These are phyloP conservation scores for Bradypodion ventrale DNA, from an alignment of 2,797 vertebrate genomes.

Conservation along the genomic window DNA sequence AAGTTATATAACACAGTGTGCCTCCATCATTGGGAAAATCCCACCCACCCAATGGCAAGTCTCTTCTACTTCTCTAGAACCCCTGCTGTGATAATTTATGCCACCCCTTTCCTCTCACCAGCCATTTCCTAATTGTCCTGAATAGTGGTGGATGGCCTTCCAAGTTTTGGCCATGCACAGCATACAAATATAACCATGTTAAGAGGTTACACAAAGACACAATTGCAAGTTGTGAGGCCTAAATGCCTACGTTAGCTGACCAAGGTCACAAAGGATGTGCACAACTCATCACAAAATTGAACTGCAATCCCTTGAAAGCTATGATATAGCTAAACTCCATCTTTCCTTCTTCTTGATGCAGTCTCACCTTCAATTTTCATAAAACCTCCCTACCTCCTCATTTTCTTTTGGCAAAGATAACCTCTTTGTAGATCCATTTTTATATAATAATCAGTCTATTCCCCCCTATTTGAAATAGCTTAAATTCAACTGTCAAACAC, in stretches of 20 bases:
- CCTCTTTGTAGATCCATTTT: slow-evolving; percentile 38
- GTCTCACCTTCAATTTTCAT: slow-evolving; percentile 37
- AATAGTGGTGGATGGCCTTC: background rate
- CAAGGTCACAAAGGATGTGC: background rate
- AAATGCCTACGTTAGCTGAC: background rate
- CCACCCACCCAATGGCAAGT: background rate
- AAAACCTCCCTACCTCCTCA: slow-evolving; percentile 1
- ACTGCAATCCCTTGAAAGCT: slow-evolving; percentile 1
- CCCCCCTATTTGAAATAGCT: slow-evolving; percentile 44
- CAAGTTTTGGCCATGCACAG: background rate
- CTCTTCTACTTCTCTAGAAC: background rate
- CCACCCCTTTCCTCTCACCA: background rate
- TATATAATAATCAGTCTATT: slow-evolving; percentile 44
- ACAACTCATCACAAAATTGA: slow-evolving; percentile 19
- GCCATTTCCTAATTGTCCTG: background rate
- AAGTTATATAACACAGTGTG: background rate
- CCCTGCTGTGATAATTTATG: background rate
- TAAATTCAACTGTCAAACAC: slow-evolving; percentile 61
- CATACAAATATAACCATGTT: background rate
- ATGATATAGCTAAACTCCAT: background rate
- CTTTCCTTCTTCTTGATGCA: slow-evolving; percentile 23
- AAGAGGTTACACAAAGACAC: slow-evolving; percentile 15
- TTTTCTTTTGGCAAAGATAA: slow-evolving; percentile 42
- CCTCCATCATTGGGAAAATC: background rate
- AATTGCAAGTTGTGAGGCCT: background rate